Percentiles rank a stretch among this genome's conserved stretches.
These are phyloP conservation scores for Collichthys lucidus DNA, from an alignment of 2,113 vertebrate species.

Conservation along the genomic window DNA sequence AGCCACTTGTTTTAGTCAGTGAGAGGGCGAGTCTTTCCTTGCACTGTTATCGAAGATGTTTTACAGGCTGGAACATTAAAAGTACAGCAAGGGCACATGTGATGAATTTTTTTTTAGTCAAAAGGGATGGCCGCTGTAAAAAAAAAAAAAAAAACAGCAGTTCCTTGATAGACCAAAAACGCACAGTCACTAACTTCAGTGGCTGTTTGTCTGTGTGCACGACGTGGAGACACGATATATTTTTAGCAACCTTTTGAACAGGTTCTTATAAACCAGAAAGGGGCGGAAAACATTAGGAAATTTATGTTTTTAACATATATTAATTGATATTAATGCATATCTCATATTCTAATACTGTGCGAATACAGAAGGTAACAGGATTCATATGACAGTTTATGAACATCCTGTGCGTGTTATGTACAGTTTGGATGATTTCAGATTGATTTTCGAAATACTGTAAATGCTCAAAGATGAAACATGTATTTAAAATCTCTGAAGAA, in stretches of 20 bases:
- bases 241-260: slow-evolving; percentile 14
- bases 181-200: slow-evolving; percentile 9
- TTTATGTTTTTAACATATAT: neutral
- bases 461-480: slow-evolving; percentile 4
- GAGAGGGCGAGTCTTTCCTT: neutral
- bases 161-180: slow-evolving; percentile 65
- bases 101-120: slow-evolving; percentile 11
- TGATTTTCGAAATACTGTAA: slow-evolving; percentile 23
- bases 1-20: neutral
- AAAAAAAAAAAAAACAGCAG: neutral
- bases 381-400: slow-evolving; percentile 3
- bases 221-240: slow-evolving; percentile 14
- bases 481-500: slow-evolving; percentile 34
- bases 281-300: neutral
- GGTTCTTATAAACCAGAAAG: slow-evolving; percentile 11
- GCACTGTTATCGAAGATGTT: slow-evolving; percentile 8
- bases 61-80: slow-evolving; percentile 5
- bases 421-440: slow-evolving; percentile 25
- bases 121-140: neutral
- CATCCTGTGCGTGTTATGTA: slow-evolving; percentile 14
- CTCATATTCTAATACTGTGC: neutral
- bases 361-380: neutral
- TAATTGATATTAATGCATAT: slow-evolving; percentile 5
- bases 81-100: neutral
- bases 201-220: slow-evolving; percentile 33